These are phyloP conservation scores for Eulimnadia texana DNA, from an alignment of 1,140 invertebrate species.

Conservation along the genomic window DNA sequence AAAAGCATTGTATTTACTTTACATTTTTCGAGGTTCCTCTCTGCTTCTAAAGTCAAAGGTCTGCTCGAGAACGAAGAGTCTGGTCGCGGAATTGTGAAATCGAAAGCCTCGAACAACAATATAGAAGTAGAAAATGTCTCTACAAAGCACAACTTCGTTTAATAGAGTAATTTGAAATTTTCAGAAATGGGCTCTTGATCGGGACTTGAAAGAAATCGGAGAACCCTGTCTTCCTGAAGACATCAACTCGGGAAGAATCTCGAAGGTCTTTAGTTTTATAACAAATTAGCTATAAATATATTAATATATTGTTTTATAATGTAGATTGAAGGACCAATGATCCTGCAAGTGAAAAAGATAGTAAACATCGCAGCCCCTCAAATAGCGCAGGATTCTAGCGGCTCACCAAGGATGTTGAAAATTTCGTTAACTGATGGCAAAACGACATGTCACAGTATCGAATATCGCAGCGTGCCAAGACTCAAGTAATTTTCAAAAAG, in stretches of 20 bases:
- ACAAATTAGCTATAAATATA: background rate
- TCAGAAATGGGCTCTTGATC: background rate
- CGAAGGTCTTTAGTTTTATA: background rate
- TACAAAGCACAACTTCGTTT: too few species aligned
- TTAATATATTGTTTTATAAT: slow-evolving; percentile 3
- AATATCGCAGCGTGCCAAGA: slow-evolving; percentile 46
- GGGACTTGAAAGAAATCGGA: slow-evolving; percentile 7
- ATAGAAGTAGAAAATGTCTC: background rate
- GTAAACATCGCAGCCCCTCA: slow-evolving; percentile 79
- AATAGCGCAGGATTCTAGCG: slow-evolving; percentile 66
- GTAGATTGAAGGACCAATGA: slow-evolving; percentile 47
- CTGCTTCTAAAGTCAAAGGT: background rate
- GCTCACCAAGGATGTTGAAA: slow-evolving; percentile 65
- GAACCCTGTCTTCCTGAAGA: slow-evolving; percentile 6
- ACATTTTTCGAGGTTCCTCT: background rate
- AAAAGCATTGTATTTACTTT: too few species aligned
- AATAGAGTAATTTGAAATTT: too few species aligned
- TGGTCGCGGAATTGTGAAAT: background rate
- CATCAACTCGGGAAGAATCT: slow-evolving; percentile 4
- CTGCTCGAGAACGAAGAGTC: background rate
- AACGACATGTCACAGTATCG: slow-evolving; percentile 54
- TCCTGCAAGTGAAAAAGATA: slow-evolving; percentile 75
- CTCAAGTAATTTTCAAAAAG: slow-evolving; percentile 35
- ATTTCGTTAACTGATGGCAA: slow-evolving; percentile 71
- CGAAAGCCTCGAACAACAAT: background rate